Evolutionary conservation across 2,888 invertebrate species (phyloP).

Genomic region (Callyntrura guangdongensis): DNA sequence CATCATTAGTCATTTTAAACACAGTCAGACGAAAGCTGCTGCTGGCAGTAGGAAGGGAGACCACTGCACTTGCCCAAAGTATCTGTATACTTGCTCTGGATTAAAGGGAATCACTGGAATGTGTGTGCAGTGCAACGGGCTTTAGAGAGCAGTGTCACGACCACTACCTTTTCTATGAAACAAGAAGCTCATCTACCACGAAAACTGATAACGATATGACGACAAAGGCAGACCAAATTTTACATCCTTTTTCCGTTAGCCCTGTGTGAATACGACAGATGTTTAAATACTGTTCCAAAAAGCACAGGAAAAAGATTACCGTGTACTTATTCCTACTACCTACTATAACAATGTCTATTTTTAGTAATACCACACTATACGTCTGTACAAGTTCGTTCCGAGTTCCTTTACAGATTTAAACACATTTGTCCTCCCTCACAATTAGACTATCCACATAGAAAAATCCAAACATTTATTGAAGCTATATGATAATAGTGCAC

Average conservation of each 20-base stretch:
- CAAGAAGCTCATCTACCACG: conserved; percentile 15
- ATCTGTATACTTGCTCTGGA: conserved; percentile 8
- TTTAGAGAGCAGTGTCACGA: neutral
- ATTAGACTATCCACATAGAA: neutral
- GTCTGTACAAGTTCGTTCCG: neutral
- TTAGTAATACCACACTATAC: neutral
- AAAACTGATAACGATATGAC: conserved; percentile 17
- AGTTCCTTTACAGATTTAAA: conserved; percentile 41
- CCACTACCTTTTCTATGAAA: neutral
- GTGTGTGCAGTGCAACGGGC: neutral
- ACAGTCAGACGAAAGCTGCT: conserved; percentile 25
- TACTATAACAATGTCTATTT: conserved; percentile 19
- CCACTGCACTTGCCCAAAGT: neutral
- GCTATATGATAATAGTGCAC: neutral
- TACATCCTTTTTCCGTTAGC: conserved; percentile 3
- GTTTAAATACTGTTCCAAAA: conserved; percentile 48
- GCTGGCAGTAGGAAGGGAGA: neutral
- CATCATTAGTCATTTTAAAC: conserved; percentile 76
- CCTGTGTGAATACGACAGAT: conserved; percentile 70
- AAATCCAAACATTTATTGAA: conserved; percentile 3
- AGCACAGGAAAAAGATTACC: neutral
- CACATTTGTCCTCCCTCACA: conserved; percentile 53
- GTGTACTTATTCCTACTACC: neutral
- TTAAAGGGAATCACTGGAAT: neutral
- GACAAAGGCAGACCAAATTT: conserved; percentile 24